phyloP scores from a whole-genome alignment of 2,888 invertebrate species.

The Sinopyrophorus schimmeli region DNA sequence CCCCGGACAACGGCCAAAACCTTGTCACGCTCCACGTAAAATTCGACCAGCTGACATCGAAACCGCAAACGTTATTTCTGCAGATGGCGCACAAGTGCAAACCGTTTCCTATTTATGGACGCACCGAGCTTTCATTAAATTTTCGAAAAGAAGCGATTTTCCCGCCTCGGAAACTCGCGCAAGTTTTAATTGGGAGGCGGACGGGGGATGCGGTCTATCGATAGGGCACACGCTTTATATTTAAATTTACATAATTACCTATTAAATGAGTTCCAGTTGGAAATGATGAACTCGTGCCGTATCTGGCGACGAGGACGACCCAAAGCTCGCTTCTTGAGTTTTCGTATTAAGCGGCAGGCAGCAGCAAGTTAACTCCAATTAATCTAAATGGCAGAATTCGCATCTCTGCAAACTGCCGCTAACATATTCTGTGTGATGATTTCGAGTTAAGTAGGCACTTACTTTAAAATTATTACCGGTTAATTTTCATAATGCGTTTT shows the following conservation, averaged over 20 bases:
- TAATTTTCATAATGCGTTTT: constrained; percentile 34
- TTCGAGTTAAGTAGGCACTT: constrained; percentile 33
- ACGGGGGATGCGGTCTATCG: no score
- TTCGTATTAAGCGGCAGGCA: constrained; percentile 37
- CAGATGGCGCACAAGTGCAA: constrained; percentile 36
- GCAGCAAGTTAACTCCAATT: constrained; percentile 40
- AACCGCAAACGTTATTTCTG: constrained; percentile 37
- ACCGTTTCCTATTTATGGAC: constrained; percentile 33
- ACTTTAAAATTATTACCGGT: constrained; percentile 33
- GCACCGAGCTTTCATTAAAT: constrained; percentile 10
- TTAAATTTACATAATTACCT: constrained; percentile 45
- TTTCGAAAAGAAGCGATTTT: no score
- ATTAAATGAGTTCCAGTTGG: constrained; percentile 40
- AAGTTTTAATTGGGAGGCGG: constrained; percentile 17
- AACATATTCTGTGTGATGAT: constrained; percentile 41
- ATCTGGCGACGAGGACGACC: constrained; percentile 40
- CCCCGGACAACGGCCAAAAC: no score
- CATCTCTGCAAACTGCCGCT: constrained; percentile 36
- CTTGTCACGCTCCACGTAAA: constrained; percentile 29
- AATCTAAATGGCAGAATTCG: constrained; percentile 41
- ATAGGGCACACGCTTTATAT: constrained; percentile 20
- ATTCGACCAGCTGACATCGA: constrained; percentile 34
- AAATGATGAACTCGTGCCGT: constrained; percentile 43
- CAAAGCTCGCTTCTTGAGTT: constrained; percentile 39
- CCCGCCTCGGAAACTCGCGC: constrained; percentile 1